A percentile compares a stretch with the other conserved stretches of the same genome.
These are phyloP conservation scores for Sminthopsis crassicaudata DNA, from an alignment of 2,113 vertebrate species.

Conservation along the genomic window DNA sequence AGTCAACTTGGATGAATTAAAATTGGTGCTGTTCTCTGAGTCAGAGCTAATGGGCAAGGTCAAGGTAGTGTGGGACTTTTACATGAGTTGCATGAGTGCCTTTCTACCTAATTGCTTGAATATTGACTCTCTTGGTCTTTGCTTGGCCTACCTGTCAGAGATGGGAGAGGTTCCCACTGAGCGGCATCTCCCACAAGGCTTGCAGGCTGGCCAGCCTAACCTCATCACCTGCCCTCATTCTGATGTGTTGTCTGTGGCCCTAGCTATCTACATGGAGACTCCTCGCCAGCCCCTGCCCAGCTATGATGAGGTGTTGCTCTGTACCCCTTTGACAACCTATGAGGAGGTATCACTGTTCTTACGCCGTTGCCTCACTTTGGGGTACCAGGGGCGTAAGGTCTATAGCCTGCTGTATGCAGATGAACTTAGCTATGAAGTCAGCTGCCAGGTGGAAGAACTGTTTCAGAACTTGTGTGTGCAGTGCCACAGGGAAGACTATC, in stretches of 20 bases:
- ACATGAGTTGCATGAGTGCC: constrained; percentile 83
- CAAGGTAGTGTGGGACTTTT: constrained; percentile 86
- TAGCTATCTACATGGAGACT: constrained; percentile 94
- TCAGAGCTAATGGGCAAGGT: constrained; percentile 76
- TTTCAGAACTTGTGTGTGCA: constrained; percentile 86
- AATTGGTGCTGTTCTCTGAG: accelerated
- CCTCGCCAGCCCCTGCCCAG: constrained; percentile 87
- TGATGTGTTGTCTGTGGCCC: constrained; percentile 88
- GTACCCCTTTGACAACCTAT: constrained; percentile 86
- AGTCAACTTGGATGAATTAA: background rate
- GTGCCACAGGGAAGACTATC: constrained; percentile 84
- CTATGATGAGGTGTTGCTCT: constrained; percentile 94
- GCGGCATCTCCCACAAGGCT: constrained; percentile 86
- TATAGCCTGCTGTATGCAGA: constrained; percentile 92
- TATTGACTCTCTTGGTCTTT: constrained; percentile 86
- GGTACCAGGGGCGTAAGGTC: constrained; percentile 83
- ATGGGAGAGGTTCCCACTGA: constrained; percentile 18
- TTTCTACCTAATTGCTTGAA: constrained; percentile 89
- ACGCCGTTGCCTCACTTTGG: constrained; percentile 88
- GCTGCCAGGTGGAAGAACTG: constrained; percentile 88
- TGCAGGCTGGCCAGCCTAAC: constrained; percentile 88
- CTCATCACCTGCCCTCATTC: constrained; percentile 89
- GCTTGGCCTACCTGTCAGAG: constrained; percentile 85
- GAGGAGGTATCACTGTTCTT: constrained; percentile 95
- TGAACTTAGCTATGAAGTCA: constrained; percentile 92